phyloP scores from a whole-genome alignment of 2,113 vertebrate genomes.

The Podilymbus podiceps region DNA sequence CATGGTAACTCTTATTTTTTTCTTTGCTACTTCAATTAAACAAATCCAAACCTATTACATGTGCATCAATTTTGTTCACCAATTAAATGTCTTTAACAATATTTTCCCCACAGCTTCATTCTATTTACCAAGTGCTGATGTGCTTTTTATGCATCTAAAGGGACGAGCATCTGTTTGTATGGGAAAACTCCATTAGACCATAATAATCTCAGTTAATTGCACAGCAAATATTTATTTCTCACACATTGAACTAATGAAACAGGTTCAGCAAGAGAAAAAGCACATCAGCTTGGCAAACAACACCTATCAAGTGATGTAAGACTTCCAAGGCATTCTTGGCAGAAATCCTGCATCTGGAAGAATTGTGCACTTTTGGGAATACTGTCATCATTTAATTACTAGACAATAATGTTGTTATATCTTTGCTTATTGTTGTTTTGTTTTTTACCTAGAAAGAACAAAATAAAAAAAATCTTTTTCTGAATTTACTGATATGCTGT shows the following conservation, averaged over 20 bases:
- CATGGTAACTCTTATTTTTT: not conserved
- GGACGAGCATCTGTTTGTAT: slow-evolving; percentile 37
- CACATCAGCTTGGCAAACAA: slow-evolving; percentile 33
- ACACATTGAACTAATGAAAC: slow-evolving; percentile 67
- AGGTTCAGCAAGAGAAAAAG: slow-evolving; percentile 45
- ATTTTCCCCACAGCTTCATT: not conserved
- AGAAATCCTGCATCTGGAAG: slow-evolving; percentile 10
- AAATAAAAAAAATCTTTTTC: not conserved
- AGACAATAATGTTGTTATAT: not conserved
- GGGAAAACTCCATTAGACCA: slow-evolving; percentile 31
- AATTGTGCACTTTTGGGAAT: not conserved
- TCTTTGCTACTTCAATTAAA: not conserved
- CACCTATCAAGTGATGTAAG: slow-evolving; percentile 17
- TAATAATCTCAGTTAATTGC: slow-evolving; percentile 69
- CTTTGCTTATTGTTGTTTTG: not conserved
- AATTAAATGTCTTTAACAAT: slow-evolving; percentile 9
- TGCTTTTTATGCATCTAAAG: not conserved
- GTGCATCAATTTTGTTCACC: not conserved
- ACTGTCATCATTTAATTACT: not conserved
- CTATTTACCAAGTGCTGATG: not conserved
- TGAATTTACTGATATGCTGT: not conserved
- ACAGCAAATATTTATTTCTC: slow-evolving; percentile 75
- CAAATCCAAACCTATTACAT: not conserved
- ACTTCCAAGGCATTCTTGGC: slow-evolving; percentile 24
- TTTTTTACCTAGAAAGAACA: not conserved